phyloP scores from a whole-genome alignment of 1,140 invertebrate genomes.

The Colletes gigas region DNA sequence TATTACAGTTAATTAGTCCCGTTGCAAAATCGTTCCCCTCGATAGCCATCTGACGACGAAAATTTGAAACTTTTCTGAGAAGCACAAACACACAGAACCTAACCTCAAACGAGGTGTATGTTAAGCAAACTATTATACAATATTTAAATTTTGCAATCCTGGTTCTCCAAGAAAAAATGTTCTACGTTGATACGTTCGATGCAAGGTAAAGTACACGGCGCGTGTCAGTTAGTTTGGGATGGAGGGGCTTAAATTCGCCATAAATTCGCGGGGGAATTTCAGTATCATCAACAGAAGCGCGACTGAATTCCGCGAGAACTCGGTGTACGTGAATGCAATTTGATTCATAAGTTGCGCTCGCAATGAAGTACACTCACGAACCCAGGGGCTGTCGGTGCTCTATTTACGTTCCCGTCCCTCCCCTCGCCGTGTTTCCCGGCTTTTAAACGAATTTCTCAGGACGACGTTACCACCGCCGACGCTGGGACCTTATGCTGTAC shows the following conservation, averaged over 20 bases:
- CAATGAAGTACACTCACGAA: slow-evolving; percentile 20
- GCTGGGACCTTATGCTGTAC: slow-evolving; percentile 28
- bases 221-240: not conserved
- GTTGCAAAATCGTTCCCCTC: too few species aligned
- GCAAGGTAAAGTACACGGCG: not conserved
- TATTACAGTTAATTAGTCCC: too few species aligned
- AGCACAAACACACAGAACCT: too few species aligned
- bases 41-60: too few species aligned
- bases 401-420: slow-evolving; percentile 1
- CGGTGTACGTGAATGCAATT: slow-evolving; percentile 39
- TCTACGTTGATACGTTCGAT: not conserved
- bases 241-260: slow-evolving; percentile 23
- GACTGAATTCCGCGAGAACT: slow-evolving; percentile 29
- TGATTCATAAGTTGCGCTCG: slow-evolving; percentile 43
- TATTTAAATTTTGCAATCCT: too few species aligned
- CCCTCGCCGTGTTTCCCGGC: not conserved
- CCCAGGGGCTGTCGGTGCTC: not conserved
- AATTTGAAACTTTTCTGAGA: too few species aligned
- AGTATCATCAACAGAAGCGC: slow-evolving; percentile 20
- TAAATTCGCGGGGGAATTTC: slow-evolving; percentile 15
- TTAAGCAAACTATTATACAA: too few species aligned
- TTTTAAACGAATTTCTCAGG: slow-evolving; percentile 46
- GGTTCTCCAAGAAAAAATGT: too few species aligned
- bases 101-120: too few species aligned
- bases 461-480: slow-evolving; percentile 10